These are phyloP conservation scores for Falco naumanni DNA, from an alignment of 2,797 vertebrate genomes.

Conservation along the genomic window DNA sequence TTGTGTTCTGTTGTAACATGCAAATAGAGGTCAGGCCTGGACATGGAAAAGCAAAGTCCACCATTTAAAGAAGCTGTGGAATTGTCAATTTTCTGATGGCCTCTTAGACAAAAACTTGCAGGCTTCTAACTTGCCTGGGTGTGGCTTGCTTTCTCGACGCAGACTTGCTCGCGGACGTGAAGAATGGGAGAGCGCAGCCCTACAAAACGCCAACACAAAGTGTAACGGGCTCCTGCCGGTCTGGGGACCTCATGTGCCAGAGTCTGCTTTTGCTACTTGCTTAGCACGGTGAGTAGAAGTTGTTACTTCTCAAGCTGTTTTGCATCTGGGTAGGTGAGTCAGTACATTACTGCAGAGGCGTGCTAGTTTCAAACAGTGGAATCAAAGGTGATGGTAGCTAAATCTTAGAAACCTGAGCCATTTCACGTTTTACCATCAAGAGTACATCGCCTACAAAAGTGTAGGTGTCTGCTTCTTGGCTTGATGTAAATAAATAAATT, in stretches of 20 bases:
- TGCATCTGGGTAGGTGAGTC: not conserved
- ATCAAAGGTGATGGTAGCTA: not conserved
- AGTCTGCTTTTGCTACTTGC: constrained; percentile 98
- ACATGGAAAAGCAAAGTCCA: not conserved
- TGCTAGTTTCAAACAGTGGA: not conserved
- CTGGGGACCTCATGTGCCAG: constrained; percentile 98
- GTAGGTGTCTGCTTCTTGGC: not conserved
- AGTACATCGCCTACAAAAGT: not conserved
- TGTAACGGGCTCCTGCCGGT: constrained; percentile 98
- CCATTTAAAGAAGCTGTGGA: not conserved
- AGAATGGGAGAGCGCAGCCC: constrained; percentile 97
- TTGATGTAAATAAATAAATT: not conserved
- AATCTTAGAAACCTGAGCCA: not conserved
- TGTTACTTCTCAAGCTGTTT: not conserved
- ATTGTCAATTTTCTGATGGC: not conserved
- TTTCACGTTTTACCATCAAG: not conserved
- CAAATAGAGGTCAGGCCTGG: not conserved
- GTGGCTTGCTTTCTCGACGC: not conserved
- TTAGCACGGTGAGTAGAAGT: constrained; percentile 87
- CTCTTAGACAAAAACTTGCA: not conserved
- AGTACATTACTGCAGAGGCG: not conserved
- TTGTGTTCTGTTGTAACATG: not conserved
- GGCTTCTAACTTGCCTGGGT: not conserved
- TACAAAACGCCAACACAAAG: constrained; percentile 98
- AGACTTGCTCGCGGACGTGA: constrained; percentile 96